These are phyloP conservation scores for Dipodomys ordii DNA, from an alignment of 2,113 vertebrate species.

Conservation along the genomic window DNA sequence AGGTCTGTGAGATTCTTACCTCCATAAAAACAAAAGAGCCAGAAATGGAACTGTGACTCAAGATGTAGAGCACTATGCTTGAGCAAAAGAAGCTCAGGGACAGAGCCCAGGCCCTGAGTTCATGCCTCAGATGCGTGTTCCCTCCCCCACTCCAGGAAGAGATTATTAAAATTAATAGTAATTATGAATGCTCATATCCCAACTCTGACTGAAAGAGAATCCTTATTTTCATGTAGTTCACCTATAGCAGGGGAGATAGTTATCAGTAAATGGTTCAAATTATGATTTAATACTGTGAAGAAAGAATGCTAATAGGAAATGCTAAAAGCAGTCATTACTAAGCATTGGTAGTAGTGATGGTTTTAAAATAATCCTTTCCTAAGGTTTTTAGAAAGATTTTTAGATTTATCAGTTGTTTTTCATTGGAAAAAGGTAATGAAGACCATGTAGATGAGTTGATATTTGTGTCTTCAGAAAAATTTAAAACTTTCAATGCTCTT, in stretches of 20 bases:
- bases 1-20: too few relatives aligned
- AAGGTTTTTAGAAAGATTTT: conserved; percentile 2
- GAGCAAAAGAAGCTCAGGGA: too few relatives aligned
- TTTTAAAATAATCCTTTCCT: not conserved
- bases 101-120: too few relatives aligned
- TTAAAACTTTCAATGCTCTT: not conserved
- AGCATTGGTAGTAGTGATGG: not conserved
- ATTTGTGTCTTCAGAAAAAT: not conserved
- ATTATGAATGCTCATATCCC: not conserved
- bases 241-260: not conserved
- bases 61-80: too few relatives aligned
- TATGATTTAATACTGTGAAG: not conserved
- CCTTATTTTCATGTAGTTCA: not conserved
- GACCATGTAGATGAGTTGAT: conserved; percentile 3
- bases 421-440: not conserved
- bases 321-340: not conserved
- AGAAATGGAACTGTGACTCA: too few relatives aligned
- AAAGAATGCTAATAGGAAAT: not conserved
- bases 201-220: not conserved
- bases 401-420: not conserved
- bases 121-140: too few relatives aligned
- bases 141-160: not conserved
- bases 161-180: not conserved
- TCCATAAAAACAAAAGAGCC: too few relatives aligned
- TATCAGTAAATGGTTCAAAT: not conserved